A percentile compares a stretch with the other conserved stretches of the same genome.
phyloP scores from a whole-genome alignment of 37 sponge, comb jelly and placozoan species.

The Spongia lamella region DNA sequence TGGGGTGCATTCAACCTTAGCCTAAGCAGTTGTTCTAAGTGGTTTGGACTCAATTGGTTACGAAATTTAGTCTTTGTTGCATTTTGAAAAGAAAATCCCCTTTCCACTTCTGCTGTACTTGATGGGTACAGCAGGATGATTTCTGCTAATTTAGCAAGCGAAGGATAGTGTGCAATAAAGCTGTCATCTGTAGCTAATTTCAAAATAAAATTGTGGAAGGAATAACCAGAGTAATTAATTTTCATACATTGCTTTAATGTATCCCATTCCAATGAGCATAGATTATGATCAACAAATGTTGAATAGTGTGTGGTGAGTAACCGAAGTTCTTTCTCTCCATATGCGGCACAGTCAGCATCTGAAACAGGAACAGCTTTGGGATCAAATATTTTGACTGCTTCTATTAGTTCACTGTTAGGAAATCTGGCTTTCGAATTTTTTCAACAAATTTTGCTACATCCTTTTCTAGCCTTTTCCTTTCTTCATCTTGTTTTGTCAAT shows the following conservation, averaged over 20 bases:
- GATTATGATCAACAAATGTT: no score
- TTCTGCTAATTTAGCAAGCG: conserved; percentile 3
- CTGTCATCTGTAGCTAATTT: conserved; percentile 17
- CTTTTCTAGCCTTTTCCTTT: conserved; percentile 1
- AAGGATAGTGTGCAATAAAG: conserved; percentile 4
- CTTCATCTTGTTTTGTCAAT: not conserved
- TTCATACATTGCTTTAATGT: conserved; percentile 6
- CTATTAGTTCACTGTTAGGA: not conserved
- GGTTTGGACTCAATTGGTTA: no score
- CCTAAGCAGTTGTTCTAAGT: no score
- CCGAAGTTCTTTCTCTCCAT: conserved; percentile 8
- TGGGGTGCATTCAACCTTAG: no score
- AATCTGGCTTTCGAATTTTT: not conserved
- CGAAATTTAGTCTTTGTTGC: no score
- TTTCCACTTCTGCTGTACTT: conserved; percentile 15
- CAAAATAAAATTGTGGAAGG: not conserved
- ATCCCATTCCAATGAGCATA: conserved; percentile 4
- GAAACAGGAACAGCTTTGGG: not conserved
- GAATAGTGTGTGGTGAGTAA: no score
- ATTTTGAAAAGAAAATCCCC: not conserved
- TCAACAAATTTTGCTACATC: not conserved
- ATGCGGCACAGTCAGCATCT: not conserved
- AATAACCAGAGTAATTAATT: not conserved
- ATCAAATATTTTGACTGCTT: conserved; percentile 1
- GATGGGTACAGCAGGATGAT: conserved; percentile 6